Evolutionary conservation across 2,797 vertebrate species (phyloP).

Genomic region (Adrianichthys oophorus): DNA sequence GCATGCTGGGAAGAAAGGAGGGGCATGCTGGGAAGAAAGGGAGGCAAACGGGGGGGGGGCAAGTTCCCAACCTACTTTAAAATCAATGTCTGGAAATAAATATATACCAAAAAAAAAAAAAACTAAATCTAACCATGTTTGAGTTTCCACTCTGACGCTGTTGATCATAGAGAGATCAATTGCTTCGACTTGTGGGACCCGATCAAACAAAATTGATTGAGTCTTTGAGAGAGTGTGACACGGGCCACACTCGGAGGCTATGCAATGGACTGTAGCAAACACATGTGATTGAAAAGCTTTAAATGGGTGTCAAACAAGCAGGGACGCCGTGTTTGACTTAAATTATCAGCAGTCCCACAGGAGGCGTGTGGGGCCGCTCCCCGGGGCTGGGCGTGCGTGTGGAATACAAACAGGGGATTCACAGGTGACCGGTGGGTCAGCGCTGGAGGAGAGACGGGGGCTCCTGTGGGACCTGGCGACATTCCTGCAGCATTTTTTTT

Average conservation of each 20-base stretch:
- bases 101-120: not conserved
- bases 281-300: conserved; percentile 74
- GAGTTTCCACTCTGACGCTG: conserved; percentile 29
- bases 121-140: conserved; percentile 10
- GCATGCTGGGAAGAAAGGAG: conserved; percentile 37
- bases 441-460: conserved; percentile 40
- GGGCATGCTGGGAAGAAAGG: conserved; percentile 34
- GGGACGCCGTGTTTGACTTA: conserved; percentile 77
- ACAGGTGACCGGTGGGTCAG: conserved; percentile 71
- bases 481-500: conserved; percentile 68
- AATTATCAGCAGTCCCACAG: conserved; percentile 74
- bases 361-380: conserved; percentile 56
- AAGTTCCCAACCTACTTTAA: conserved; percentile 19
- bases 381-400: conserved; percentile 60
- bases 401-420: conserved; percentile 75
- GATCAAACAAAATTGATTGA: conserved; percentile 72
- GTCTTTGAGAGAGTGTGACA: conserved; percentile 56
- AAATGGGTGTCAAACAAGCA: conserved; percentile 77
- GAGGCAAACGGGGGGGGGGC: conserved; percentile 20
- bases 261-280: conserved; percentile 66
- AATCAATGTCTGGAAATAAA: conserved; percentile 18
- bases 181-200: conserved; percentile 49
- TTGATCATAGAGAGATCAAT: conserved; percentile 56
- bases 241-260: conserved; percentile 36
- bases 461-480: conserved; percentile 64